Percentiles rank a stretch among this genome's conserved stretches.
Evolutionary conservation across 2,888 invertebrate genomes (phyloP).

Genomic region (Eudasyphora cyanicolor): DNA sequence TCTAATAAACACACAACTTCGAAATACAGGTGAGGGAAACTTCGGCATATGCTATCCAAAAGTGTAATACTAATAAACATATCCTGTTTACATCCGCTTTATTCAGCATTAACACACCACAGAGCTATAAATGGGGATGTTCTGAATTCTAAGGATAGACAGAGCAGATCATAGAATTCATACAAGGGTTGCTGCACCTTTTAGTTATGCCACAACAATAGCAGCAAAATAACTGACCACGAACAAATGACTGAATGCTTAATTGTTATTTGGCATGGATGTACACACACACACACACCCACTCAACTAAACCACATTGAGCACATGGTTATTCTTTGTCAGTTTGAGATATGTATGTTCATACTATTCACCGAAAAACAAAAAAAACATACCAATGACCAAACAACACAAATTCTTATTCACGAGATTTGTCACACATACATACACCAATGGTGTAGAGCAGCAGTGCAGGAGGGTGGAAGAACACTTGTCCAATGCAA

Average conservation of each 20-base stretch:
- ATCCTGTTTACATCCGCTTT: conserved; percentile 9
- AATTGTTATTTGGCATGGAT: background rate
- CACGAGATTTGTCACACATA: background rate
- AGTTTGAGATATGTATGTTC: too few relatives aligned
- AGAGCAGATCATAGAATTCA: background rate
- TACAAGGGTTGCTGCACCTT: too few relatives aligned
- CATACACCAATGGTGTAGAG: too few relatives aligned
- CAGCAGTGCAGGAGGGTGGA: background rate
- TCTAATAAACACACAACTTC: too few relatives aligned
- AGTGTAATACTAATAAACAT: background rate
- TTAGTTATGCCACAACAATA: too few relatives aligned
- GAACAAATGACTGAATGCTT: background rate
- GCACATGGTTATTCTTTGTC: conserved; percentile 40
- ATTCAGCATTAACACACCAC: background rate
- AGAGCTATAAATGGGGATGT: background rate
- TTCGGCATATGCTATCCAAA: background rate
- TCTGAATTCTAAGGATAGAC: background rate
- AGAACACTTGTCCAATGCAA: background rate
- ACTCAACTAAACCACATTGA: conserved; percentile 12
- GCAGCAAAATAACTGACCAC: background rate
- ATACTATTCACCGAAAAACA: conserved; percentile 23
- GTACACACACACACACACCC: background rate
- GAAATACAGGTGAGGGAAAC: background rate
- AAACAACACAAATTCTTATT: background rate
- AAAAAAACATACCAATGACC: background rate